phyloP scores from a whole-genome alignment of 2,888 invertebrate species.

The Quadroppia sp. region DNA sequence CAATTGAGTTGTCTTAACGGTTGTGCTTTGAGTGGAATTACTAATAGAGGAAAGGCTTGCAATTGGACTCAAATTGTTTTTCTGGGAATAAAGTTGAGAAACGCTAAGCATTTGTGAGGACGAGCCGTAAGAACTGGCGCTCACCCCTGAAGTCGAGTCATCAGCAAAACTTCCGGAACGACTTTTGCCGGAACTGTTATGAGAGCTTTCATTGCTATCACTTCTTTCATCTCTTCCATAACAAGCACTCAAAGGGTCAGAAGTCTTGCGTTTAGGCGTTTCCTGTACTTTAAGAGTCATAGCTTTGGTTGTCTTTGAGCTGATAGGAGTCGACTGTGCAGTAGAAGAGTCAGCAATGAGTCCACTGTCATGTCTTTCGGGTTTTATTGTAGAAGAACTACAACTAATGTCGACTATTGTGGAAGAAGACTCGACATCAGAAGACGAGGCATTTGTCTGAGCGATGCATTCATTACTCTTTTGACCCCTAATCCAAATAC shows the following conservation, averaged over 20 bases:
- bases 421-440: neutral
- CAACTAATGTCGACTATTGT: no score
- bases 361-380: constrained; percentile 30
- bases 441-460: neutral
- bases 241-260: constrained; percentile 15
- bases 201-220: constrained; percentile 50
- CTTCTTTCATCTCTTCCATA: constrained; percentile 44
- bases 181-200: constrained; percentile 49
- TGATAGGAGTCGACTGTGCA: neutral
- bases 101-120: constrained; percentile 49
- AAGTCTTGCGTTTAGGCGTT: constrained; percentile 23
- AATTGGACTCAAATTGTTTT: constrained; percentile 74
- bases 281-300: constrained; percentile 27
- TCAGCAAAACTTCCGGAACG: constrained; percentile 61
- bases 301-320: neutral
- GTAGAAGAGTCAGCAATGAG: neutral
- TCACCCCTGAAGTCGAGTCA: constrained; percentile 62
- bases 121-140: constrained; percentile 76
- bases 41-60: constrained; percentile 67
- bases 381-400: neutral
- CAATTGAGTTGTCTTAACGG: neutral
- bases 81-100: constrained; percentile 69
- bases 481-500: neutral
- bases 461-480: neutral
- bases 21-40: constrained; percentile 46